Conservation (phyloP, 1,140 invertebrate genomes). For the Uloborus diversus region DNA sequence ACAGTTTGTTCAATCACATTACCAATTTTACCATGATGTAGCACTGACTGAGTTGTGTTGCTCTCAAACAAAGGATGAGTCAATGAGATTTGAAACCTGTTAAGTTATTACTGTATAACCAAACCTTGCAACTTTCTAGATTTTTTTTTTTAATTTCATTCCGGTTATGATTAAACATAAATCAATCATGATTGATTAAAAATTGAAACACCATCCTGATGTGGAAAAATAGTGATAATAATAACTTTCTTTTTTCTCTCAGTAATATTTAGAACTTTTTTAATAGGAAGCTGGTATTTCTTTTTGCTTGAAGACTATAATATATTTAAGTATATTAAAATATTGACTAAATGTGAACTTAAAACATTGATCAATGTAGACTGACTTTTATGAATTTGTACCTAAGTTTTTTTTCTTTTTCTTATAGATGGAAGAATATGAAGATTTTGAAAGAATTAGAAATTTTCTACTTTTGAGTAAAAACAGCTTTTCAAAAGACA, state of each 20-base stretch:
- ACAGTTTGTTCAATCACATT: too few relatives aligned
- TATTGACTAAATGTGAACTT: not conserved
- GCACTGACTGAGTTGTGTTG: too few relatives aligned
- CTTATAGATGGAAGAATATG: conserved; percentile 24
- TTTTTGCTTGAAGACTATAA: not conserved
- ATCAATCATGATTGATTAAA: too few relatives aligned
- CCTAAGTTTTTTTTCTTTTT: not conserved
- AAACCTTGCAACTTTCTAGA: too few relatives aligned
- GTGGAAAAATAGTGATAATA: too few relatives aligned
- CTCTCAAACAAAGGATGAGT: too few relatives aligned
- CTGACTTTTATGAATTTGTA: not conserved
- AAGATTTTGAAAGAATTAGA: conserved; percentile 11
- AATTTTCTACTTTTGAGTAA: conserved; percentile 2
- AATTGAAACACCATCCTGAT: too few relatives aligned
- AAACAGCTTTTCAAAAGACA: conserved; percentile 2
- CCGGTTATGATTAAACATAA: too few relatives aligned
- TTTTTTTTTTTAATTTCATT: too few relatives aligned
- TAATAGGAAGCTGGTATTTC: not conserved
- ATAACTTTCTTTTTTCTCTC: not conserved
- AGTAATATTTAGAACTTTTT: not conserved
- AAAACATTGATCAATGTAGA: not conserved
- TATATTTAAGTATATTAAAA: not conserved
- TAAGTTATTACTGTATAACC: too few relatives aligned
- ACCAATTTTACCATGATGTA: too few relatives aligned
- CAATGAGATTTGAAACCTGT: too few relatives aligned